Base-by-base conservation (phyloP, 2,888 invertebrate genomes). In the Eilema depressum region DNA sequence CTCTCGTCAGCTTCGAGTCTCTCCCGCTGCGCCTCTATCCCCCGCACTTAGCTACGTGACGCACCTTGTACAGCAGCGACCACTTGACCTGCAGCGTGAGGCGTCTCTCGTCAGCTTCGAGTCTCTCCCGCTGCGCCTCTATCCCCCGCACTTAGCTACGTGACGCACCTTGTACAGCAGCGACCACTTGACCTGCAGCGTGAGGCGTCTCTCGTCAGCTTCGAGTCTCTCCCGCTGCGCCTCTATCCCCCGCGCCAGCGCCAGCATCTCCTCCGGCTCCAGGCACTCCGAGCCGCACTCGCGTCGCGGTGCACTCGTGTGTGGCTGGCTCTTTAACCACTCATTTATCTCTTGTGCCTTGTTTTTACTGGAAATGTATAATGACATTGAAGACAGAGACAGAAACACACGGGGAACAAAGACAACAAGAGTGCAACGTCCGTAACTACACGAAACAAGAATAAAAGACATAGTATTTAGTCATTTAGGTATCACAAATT, bases 181-280 rank as follows among this genome's bases (percentile, higher is more conserved):
- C 86, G 97, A 96, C 73, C 98, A 98, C 86, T 98, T 98, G 60
- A 98, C 97, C 88, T 97, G 97, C 92, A 98, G 95, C 28, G 96
- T 96, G 60, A 97, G 95, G 60, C 92, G 96, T 84, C 96, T 97
- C 78, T 89, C 90, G 8, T 84, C 75, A 0, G 65, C 71, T 37
- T 80, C 75, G 0, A 92, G 76, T 0, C 81, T 74, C 0, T 66
- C 63, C 30, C 94, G 80, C 83, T 96, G 96, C 0, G 83, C 47
- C 59, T 93, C 91, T 20, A 96, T 76, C 0, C 88, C 80, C 0
- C 81, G 80, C 0, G 93, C 87, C 0, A 96, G 79, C 0, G 86
- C 85, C 66, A 88, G 88, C 80, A 96, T 89, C 71, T 96, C 95
- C 63, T 97, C 97, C 0, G 97, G 96, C 80, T 98, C 98, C 0